Evolutionary conservation across 2,113 vertebrate species (phyloP).

Genomic region (Pantherophis guttatus): DNA sequence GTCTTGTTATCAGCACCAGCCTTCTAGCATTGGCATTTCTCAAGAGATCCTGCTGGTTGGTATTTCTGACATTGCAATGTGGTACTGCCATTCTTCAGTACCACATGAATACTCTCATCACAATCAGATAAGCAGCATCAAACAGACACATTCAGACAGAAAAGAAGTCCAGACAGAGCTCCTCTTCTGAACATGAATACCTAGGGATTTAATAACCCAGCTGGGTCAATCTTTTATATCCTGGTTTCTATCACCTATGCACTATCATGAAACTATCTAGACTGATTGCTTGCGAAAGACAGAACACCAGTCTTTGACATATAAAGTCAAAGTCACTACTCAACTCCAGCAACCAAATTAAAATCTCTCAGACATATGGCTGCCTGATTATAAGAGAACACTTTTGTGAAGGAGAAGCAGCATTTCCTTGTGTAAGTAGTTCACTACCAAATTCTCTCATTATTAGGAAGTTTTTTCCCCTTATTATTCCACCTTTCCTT

Average conservation of each 20-base stretch:
- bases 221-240: slow-evolving; percentile 2
- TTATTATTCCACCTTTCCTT: neutral
- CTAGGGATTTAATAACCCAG: slow-evolving; percentile 4
- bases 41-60: slow-evolving; percentile 30
- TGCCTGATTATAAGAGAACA: neutral
- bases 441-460: neutral
- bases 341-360: neutral
- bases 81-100: slow-evolving; percentile 27
- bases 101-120: slow-evolving; percentile 17
- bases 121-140: slow-evolving; percentile 24
- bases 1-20: slow-evolving; percentile 30
- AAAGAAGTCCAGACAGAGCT: neutral
- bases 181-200: neutral
- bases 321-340: neutral
- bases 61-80: slow-evolving; percentile 21
- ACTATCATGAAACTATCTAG: slow-evolving; percentile 5
- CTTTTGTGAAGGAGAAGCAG: neutral
- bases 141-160: slow-evolving; percentile 9
- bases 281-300: neutral
- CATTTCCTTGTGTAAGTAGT: neutral
- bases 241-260: neutral
- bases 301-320: neutral
- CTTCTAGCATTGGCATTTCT: slow-evolving; percentile 25
- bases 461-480: neutral
- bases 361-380: neutral